Evolutionary conservation across 2,113 vertebrate species (phyloP).

Genomic region (Corydoras maculifer): DNA sequence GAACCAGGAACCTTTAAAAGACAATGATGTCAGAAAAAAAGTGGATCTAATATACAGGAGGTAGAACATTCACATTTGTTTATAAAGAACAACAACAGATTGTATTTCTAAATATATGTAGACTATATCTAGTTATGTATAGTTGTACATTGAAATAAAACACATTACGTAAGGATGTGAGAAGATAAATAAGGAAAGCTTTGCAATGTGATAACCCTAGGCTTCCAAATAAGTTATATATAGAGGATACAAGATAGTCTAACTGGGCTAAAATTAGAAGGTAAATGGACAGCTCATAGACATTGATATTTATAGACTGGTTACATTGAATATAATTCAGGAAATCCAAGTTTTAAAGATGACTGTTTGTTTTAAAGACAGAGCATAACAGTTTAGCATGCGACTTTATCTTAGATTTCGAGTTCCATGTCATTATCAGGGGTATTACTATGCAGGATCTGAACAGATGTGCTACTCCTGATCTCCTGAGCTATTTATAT

Average conservation of each 20-base stretch:
- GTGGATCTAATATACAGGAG: slow-evolving; percentile 78
- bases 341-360: no score
- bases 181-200: neutral
- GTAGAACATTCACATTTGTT: slow-evolving; percentile 46
- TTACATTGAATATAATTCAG: slow-evolving; percentile 5
- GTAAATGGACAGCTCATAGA: slow-evolving; percentile 3
- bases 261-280: slow-evolving; percentile 11
- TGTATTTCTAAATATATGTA: neutral
- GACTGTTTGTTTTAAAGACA: neutral
- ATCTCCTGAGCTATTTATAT: slow-evolving; percentile 83
- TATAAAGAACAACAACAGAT: neutral
- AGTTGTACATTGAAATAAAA: neutral
- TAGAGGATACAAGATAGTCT: neutral
- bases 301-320: neutral
- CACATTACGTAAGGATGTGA: neutral
- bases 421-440: slow-evolving; percentile 53
- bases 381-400: neutral
- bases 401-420: neutral
- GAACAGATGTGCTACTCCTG: slow-evolving; percentile 76
- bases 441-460: slow-evolving; percentile 80
- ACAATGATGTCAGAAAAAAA: slow-evolving; percentile 78
- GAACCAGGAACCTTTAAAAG: slow-evolving; percentile 84
- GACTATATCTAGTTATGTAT: neutral
- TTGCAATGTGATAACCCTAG: neutral
- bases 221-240: neutral